Conservation (phyloP, 2,113 vertebrate species). For the Gambusia holbrooki region DNA sequence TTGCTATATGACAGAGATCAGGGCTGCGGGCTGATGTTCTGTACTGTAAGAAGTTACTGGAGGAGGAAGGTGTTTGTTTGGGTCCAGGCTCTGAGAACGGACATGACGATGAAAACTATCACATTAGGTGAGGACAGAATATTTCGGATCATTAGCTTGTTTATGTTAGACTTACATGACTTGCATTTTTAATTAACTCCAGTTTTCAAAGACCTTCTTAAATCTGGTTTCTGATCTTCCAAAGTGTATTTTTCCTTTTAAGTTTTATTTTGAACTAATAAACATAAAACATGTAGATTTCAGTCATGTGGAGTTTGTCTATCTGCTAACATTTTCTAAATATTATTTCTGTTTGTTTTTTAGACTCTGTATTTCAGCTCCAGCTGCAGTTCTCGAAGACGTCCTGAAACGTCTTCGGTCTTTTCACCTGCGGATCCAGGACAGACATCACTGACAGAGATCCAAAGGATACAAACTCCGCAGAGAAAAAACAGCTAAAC, state of each 20-base stretch:
- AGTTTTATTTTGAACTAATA: background rate
- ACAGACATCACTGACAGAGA: background rate
- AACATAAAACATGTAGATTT: background rate
- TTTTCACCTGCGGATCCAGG: constrained; percentile 60
- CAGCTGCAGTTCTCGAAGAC: constrained; percentile 49
- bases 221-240: background rate
- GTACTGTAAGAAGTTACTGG: constrained; percentile 67
- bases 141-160: background rate
- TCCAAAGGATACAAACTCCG: background rate
- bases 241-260: background rate
- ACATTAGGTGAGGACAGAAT: background rate
- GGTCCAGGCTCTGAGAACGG: constrained; percentile 33
- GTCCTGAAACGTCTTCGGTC: constrained; percentile 46
- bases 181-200: background rate
- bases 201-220: background rate
- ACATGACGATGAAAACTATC: background rate
- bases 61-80: constrained; percentile 59
- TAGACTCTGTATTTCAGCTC: constrained; percentile 60
- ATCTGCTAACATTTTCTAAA: background rate
- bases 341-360: background rate
- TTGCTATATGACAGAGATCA: constrained; percentile 13
- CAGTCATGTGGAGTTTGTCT: background rate
- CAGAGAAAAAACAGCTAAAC: background rate
- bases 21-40: constrained; percentile 48
- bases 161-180: background rate